Base-by-base conservation (phyloP, 2,888 invertebrate species). In the Scaptomyza tumidula region DNA sequence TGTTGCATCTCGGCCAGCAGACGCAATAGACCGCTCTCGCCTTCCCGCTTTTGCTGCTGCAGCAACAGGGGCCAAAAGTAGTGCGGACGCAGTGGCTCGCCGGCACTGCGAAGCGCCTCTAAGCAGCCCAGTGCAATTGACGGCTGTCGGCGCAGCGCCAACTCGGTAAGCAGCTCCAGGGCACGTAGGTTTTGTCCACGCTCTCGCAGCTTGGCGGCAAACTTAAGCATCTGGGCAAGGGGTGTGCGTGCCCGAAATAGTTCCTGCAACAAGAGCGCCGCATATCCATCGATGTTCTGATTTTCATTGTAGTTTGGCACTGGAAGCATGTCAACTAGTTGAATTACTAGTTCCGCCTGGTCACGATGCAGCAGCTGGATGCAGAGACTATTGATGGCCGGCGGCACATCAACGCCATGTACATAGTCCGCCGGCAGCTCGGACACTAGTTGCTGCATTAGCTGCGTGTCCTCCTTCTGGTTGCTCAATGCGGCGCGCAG, bases 21-120 rank as follows among this genome's bases (percentile, higher is more conserved):
- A 35, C 93, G 92, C 77, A 95, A 92, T 68, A 95, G 91, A 0
- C 92, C 92, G 0, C 61, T 68, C 65, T 95, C 95, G 0, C 94
- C 94, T 58, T 93, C 91, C 24, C 89, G 90, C 50, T 92, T 92
- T 0, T 93, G 92, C 9, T 91, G 92, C 1, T 93, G 91, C 19
- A 94, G 53, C 48, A 95, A 65, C 54, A 95, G 90, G 0, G 95
- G 95, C 95, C 95, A 95, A 86, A 95, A 95, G 86, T 94, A 95
- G 76, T 95, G 95, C 0, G 94, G 93, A 14, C 94, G 92, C 56
- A 92, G 56, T 2, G 73, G 52, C 53, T 92, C 90, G 0, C 77
- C 70, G 6, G 80, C 67, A 0, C 65, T 62, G 0, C 71, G 59
- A 2, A 92, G 43, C 0, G 81, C 80, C 45, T 90, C 79, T 0